Base-by-base conservation (phyloP, 2,113 vertebrate species). In the Ammodytes dubius region DNA sequence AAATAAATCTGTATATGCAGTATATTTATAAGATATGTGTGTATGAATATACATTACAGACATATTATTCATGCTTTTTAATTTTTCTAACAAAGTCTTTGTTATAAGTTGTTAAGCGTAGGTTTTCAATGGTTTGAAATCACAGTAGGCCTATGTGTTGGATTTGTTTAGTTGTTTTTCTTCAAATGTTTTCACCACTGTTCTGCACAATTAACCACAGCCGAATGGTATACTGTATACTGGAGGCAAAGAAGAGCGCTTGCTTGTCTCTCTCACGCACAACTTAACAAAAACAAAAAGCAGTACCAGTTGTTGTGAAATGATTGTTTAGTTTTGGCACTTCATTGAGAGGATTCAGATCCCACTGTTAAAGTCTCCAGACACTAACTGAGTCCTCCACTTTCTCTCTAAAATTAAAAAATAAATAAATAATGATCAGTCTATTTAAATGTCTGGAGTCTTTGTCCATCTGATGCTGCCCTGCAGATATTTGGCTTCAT, bases 401-500 rank as follows among this genome's bases (percentile, higher is more conserved):
- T 82, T 81, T 74, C 57, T 68, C 61, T 64, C 71, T 64, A 53
- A 81, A 57, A 61, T 27, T 27, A 1, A 78, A 63, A 57, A 40
- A 19, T 73, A 73, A 83, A 72, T 67, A 60, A 67, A 78, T 77
- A 84, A 52, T 11, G 52, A 81, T 86, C 77, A 69, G 63, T 72
- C 86, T 79, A 73, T 73, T 91, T 87, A 53, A 58, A 73, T 81
- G 75, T 65, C 64, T 89, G 27, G 13, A 71, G 5, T 74, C 50
- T 77, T 70, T 82, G 72, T 82, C 63, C 77, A 63, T 70, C 59
- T 87, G 74, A 49, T 2, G 54, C 59, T 79, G 68, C 78, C 84
- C 85, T 85, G 77, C 46, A 81, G 87, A 86, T 90, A 90, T 86
- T 89, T 91, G 85, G 69, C 77, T 79, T 79, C 69, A 73, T 83